phyloP scores from a whole-genome alignment of 2,113 vertebrate genomes.

The Taxidea taxus region DNA sequence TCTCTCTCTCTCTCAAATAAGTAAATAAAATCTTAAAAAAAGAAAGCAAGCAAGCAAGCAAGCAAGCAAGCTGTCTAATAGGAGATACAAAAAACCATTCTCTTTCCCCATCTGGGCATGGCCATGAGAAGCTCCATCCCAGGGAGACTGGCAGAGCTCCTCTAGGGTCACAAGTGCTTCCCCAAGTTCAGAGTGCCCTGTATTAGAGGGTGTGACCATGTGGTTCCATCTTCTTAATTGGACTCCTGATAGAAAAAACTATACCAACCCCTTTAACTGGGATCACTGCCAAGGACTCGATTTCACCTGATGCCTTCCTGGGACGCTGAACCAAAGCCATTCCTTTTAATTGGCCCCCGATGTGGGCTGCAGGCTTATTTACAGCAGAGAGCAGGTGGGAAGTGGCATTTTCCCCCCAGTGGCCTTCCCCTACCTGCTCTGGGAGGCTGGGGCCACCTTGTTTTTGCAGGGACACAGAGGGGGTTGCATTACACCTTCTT shows the following conservation, averaged over 20 bases:
- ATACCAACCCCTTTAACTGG: not conserved
- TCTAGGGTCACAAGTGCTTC: not conserved
- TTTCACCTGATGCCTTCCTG: not conserved
- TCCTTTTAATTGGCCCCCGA: constrained; percentile 50
- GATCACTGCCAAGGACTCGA: not conserved
- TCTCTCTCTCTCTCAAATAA: not conserved
- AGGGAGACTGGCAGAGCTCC: not conserved
- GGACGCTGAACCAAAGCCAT: not conserved
- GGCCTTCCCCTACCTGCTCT: not conserved
- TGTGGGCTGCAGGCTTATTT: not conserved
- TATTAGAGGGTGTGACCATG: not conserved
- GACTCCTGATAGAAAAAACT: not conserved
- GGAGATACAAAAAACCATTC: not conserved
- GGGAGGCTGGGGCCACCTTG: not conserved
- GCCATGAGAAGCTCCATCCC: not conserved
- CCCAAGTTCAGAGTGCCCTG: not conserved
- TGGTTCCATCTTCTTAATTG: constrained; percentile 28
- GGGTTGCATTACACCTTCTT: not conserved
- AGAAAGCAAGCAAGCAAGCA: no score
- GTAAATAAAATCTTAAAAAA: not conserved
- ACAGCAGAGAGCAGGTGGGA: not conserved
- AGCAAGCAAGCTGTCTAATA: not conserved
- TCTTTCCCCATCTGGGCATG: not conserved
- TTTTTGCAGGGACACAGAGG: not conserved
- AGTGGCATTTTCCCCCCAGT: not conserved